phyloP scores from a whole-genome alignment of 1,140 invertebrate species.

The Brachionus sp. region DNA sequence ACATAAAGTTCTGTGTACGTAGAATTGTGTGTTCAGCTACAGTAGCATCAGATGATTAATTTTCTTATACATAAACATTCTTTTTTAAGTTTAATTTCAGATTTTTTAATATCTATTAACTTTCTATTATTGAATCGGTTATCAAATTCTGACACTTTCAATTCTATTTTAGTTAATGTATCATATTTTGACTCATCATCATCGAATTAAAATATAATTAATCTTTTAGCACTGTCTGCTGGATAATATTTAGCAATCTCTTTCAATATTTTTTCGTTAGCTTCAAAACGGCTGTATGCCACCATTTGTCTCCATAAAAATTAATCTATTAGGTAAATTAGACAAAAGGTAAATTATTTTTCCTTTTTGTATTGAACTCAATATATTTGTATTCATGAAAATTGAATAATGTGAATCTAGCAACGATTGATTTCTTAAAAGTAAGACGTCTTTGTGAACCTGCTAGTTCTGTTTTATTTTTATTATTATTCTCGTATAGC shows the following conservation, averaged over 20 bases:
- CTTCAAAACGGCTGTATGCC: background rate
- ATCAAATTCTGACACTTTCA: background rate
- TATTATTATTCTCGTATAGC: too few relatives aligned
- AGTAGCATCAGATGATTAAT: background rate
- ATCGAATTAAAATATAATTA: background rate
- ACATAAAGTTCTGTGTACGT: background rate
- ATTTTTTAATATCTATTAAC: background rate
- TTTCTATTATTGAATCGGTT: background rate
- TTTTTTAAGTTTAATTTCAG: background rate
- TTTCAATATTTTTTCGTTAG: background rate
- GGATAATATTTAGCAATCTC: constrained; percentile 5
- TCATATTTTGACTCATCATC: background rate
- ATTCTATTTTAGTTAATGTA: background rate
- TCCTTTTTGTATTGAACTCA: too few relatives aligned
- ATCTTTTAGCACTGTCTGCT: background rate
- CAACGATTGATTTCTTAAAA: too few relatives aligned
- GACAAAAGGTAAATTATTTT: too few relatives aligned
- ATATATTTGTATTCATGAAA: too few relatives aligned
- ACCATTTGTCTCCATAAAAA: constrained; percentile 10
- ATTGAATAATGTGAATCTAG: too few relatives aligned
- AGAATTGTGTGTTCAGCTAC: background rate
- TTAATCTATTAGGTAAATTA: too few relatives aligned
- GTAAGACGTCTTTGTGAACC: too few relatives aligned
- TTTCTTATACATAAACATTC: background rate
- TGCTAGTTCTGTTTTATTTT: too few relatives aligned